phyloP scores from a whole-genome alignment of 2,888 invertebrate species.

The Lithophane leautieri region DNA sequence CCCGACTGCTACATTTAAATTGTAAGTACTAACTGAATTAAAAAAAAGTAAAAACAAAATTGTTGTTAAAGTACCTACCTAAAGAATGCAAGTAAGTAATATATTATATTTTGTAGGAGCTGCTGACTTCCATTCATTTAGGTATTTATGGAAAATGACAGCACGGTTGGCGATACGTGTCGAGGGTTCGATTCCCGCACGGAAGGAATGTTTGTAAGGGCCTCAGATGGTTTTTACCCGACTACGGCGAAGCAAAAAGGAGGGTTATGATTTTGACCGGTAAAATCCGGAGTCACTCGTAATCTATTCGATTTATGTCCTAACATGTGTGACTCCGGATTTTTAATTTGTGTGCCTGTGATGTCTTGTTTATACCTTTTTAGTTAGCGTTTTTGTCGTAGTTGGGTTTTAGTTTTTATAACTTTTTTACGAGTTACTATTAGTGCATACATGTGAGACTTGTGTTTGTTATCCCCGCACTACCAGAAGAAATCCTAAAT shows the following conservation, averaged over 20 bases:
- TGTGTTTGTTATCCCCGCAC: neutral
- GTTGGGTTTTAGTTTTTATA: no score
- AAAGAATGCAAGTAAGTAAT: neutral
- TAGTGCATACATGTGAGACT: neutral
- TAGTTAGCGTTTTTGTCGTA: no score
- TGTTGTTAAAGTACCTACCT: neutral
- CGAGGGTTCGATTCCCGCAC: neutral
- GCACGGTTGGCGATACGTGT: neutral
- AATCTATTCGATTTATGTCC: no score
- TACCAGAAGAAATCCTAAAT: neutral
- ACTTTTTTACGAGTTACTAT: neutral
- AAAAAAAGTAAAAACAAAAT: neutral
- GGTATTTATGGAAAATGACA: neutral
- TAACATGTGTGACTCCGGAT: no score
- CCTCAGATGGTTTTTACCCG: neutral
- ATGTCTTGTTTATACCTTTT: no score
- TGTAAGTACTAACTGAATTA: constrained; percentile 71
- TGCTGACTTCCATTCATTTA: neutral
- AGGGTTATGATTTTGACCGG: no score
- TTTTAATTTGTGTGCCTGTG: no score
- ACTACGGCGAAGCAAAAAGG: no score
- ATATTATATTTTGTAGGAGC: neutral
- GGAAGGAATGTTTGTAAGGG: neutral
- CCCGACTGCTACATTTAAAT: constrained; percentile 68
- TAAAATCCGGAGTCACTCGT: no score